A percentile compares a stretch with the other conserved stretches of the same genome.
These are phyloP conservation scores for Rotaria socialis DNA, from an alignment of 2,888 invertebrate species.

Conservation along the genomic window DNA sequence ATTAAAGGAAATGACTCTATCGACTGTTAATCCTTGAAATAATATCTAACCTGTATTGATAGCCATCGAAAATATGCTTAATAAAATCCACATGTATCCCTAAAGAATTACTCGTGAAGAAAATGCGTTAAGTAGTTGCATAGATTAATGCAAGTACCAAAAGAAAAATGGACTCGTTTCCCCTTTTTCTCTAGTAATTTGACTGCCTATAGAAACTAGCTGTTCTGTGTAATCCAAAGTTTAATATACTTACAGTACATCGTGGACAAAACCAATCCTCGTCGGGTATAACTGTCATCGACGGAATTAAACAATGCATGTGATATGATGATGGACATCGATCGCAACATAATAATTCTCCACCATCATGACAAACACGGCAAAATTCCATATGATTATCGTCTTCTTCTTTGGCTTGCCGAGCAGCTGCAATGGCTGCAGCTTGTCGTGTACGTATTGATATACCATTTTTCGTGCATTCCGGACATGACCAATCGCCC, in stretches of 20 bases:
- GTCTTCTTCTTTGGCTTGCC: slow-evolving; percentile 26
- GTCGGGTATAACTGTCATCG: slow-evolving; percentile 82
- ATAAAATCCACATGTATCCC: no score
- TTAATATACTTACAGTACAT: slow-evolving; percentile 30
- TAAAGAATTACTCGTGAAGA: no score
- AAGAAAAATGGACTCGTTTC: no score
- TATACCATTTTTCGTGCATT: slow-evolving; percentile 55
- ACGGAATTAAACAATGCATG: slow-evolving; percentile 88
- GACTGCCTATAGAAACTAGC: no score
- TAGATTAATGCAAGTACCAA: no score
- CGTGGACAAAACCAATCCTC: slow-evolving; percentile 63
- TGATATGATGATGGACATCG: slow-evolving; percentile 94
- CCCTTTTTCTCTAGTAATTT: no score
- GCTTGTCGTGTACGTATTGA: slow-evolving; percentile 32
- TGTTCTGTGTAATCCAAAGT: no score
- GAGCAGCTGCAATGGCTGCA: neutral
- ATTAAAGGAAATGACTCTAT: no score
- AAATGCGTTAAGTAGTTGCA: no score
- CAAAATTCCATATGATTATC: slow-evolving; percentile 86
- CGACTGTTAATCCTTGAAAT: no score
- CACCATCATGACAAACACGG: slow-evolving; percentile 89
- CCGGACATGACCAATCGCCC: slow-evolving; percentile 64
- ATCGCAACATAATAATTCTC: slow-evolving; percentile 92
- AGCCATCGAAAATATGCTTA: no score
- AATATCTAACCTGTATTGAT: no score